Evolutionary conservation across 2,888 invertebrate species (phyloP).

Genomic region (Aradus depressus): DNA sequence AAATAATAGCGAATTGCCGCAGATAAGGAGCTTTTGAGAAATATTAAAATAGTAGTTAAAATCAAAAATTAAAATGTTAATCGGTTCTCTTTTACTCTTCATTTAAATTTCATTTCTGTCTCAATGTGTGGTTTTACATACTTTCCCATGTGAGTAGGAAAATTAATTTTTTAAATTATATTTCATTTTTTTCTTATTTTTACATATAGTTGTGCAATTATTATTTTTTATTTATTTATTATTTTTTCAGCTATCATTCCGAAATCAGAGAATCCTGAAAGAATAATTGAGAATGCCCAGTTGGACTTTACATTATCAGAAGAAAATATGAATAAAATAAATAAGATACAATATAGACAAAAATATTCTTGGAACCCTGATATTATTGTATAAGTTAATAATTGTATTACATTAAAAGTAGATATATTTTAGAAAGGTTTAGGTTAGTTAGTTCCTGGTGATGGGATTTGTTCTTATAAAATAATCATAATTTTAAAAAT

Average conservation of each 20-base stretch:
- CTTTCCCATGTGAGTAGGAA: too few species aligned
- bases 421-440: too few species aligned
- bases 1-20: too few species aligned
- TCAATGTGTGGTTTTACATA: too few species aligned
- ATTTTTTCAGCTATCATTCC: conserved; percentile 47
- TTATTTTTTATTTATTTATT: conserved; percentile 12
- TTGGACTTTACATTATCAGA: conserved; percentile 47
- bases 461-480: too few species aligned
- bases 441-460: too few species aligned
- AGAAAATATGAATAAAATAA: conserved; percentile 43
- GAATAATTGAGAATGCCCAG: conserved; percentile 48
- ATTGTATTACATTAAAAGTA: too few species aligned
- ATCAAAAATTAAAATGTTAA: too few species aligned
- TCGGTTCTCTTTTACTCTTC: too few species aligned
- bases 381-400: conserved; percentile 36
- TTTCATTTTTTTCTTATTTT: not conserved
- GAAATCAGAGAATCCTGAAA: conserved; percentile 46
- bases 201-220: not conserved
- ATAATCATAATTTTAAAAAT: too few species aligned
- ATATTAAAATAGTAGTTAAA: not conserved
- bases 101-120: too few species aligned
- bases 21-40: too few species aligned
- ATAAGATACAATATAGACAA: conserved; percentile 37
- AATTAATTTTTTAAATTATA: not conserved
- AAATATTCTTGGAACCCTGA: conserved; percentile 51